Evolutionary conservation across 2,888 invertebrate genomes (phyloP).

Genomic region (Ectemnius cavifrons): DNA sequence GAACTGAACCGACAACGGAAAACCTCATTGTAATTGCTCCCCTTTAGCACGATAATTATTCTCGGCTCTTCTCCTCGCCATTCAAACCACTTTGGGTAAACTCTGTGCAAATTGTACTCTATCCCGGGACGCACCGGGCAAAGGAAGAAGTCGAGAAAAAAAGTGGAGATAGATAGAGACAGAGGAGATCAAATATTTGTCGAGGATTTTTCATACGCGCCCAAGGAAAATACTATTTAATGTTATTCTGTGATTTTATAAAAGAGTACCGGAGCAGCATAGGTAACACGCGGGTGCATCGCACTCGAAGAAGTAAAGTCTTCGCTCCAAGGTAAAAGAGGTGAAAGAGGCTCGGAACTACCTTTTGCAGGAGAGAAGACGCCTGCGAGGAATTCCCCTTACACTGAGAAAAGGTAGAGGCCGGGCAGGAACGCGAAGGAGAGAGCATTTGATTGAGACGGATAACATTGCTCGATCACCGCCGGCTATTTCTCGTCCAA

Average conservation of each 20-base stretch:
- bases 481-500: conserved; percentile 51
- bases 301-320: neutral
- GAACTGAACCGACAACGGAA: too few species aligned
- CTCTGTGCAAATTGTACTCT: too few species aligned
- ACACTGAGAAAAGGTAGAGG: conserved; percentile 30
- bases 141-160: too few species aligned
- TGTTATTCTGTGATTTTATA: conserved; percentile 18
- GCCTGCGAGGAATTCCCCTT: conserved; percentile 51
- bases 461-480: conserved; percentile 62
- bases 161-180: neutral
- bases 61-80: neutral
- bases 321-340: too few species aligned
- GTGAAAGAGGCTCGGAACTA: too few species aligned
- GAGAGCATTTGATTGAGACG: conserved; percentile 60
- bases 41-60: neutral
- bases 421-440: conserved; percentile 11
- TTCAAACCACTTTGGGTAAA: too few species aligned
- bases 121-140: too few species aligned
- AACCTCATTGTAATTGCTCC: too few species aligned
- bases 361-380: too few species aligned
- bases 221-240: conserved; percentile 39
- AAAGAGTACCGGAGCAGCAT: too few species aligned
- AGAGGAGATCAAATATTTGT: conserved; percentile 36
- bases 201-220: conserved; percentile 17
- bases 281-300: conserved; percentile 13